Conservation (phyloP, 2,888 invertebrate genomes). For the Lamellibrachia satsuma region DNA sequence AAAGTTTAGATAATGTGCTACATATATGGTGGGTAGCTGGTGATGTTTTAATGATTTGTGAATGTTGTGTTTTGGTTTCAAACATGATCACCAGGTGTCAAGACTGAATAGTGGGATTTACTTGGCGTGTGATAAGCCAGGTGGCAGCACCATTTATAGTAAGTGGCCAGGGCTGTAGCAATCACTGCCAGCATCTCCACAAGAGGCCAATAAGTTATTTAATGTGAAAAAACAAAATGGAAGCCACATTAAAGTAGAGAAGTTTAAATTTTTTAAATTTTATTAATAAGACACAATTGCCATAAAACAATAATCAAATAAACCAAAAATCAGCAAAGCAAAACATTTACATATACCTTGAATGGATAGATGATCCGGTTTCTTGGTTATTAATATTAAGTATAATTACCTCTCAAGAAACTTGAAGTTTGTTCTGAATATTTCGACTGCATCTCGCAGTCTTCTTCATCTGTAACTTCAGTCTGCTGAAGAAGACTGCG, state of each 20-base stretch:
- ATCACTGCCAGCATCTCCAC: background rate
- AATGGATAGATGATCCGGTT: no score
- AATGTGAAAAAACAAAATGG: background rate
- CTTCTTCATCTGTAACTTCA: no score
- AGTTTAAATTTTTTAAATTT: background rate
- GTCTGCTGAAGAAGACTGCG: no score
- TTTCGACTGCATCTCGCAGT: no score
- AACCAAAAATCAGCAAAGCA: background rate
- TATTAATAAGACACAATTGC: background rate
- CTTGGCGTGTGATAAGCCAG: background rate
- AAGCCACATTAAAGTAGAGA: background rate
- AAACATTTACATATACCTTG: no score
- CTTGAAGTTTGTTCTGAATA: no score
- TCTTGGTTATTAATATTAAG: no score
- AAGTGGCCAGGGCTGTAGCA: background rate
- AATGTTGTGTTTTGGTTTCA: background rate
- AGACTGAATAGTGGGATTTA: background rate
- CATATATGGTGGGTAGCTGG: no score
- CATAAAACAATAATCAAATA: background rate
- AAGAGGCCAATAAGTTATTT: background rate
- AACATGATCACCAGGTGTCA: background rate
- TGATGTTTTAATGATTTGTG: no score
- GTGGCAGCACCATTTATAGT: background rate
- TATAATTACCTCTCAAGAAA: no score
- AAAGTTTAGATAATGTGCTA: no score